Base-by-base conservation (phyloP, 2,113 vertebrate species). In the Gavialis gangeticus region DNA sequence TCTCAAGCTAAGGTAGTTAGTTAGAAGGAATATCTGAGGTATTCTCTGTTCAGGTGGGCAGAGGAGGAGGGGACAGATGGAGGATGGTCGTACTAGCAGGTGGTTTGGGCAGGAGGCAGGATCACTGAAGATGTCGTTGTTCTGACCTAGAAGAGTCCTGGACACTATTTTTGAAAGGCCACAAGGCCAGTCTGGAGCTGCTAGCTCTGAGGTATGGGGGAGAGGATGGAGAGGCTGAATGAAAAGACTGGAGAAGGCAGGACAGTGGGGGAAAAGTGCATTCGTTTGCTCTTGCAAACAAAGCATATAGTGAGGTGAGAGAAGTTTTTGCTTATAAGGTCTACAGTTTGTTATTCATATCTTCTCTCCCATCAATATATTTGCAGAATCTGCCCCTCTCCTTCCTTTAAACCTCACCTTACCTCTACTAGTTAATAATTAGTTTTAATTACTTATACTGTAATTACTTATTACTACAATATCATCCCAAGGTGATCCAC, bases 151-250 rank as follows among this genome's bases (percentile, higher is more conserved):
- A 69, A 66, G 7, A 73, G 4, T 27, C 30, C 56, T 0, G 0
- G 82, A 46, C 15, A 64, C 46, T 21, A 22, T 13, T 37, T 46
- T 46, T 46, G 46, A 46, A 46, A 46, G 46, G 46, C 46, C 34
- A 14, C 24, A 37, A 71, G 21, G 67, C 71, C 3, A 12, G 56
- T 28, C 18, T 34, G 13, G 62, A 24, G 28, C 56, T 1, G 0
- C 59, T 28, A 55, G 54, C 21, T 28, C 27, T 0, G 1, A 62
- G 63, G 2, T 1, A 14, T 1, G 0, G 0, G 19, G 1, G 15
- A 46, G 12, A 67, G 2, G 57, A 30, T 22, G 10, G 37, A 24
- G 63, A 37, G 7, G 2, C 79, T 21, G 17, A 67, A 25, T 19
- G 37, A 64, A 67, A 10, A 83, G 34, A 27, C 28, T 28, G 11